phyloP scores from a whole-genome alignment of 2,113 vertebrate species.

The Pterophyllum scalare region DNA sequence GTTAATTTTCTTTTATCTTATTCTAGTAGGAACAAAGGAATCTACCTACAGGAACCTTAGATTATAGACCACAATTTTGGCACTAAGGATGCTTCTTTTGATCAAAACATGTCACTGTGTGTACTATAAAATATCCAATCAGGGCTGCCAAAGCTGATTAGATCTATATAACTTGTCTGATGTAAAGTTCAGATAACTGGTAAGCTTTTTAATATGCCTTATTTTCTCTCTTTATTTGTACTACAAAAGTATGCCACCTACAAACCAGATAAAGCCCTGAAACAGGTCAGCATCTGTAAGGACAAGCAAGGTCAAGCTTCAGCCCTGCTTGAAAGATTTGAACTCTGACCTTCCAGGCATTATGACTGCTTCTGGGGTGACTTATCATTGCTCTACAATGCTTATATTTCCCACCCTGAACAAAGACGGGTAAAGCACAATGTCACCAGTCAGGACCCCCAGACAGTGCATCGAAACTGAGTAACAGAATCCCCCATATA shows the following conservation, averaged over 20 bases:
- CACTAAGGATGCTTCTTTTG: not conserved
- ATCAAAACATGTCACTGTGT: constrained; percentile 8
- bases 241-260: constrained; percentile 46
- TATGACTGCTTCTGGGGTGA: constrained; percentile 52
- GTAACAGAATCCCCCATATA: constrained; percentile 37
- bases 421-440: constrained; percentile 58
- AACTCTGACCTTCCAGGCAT: constrained; percentile 68
- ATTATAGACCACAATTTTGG: not conserved
- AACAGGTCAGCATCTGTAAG: constrained; percentile 67
- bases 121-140: constrained; percentile 12
- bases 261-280: constrained; percentile 58
- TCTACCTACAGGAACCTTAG: not conserved
- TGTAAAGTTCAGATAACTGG: constrained; percentile 8
- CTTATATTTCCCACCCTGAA: constrained; percentile 61
- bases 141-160: constrained; percentile 22
- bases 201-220: constrained; percentile 12
- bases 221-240: not conserved
- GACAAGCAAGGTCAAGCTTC: constrained; percentile 45
- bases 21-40: not conserved
- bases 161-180: not conserved
- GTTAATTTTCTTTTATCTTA: not conserved
- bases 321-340: constrained; percentile 70
- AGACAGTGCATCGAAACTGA: constrained; percentile 56
- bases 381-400: constrained; percentile 61
- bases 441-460: constrained; percentile 51